A percentile compares a stretch with the other conserved stretches of the same genome.
These are phyloP conservation scores for Lutra lutra DNA, from an alignment of 2,797 vertebrate species.

Conservation along the genomic window DNA sequence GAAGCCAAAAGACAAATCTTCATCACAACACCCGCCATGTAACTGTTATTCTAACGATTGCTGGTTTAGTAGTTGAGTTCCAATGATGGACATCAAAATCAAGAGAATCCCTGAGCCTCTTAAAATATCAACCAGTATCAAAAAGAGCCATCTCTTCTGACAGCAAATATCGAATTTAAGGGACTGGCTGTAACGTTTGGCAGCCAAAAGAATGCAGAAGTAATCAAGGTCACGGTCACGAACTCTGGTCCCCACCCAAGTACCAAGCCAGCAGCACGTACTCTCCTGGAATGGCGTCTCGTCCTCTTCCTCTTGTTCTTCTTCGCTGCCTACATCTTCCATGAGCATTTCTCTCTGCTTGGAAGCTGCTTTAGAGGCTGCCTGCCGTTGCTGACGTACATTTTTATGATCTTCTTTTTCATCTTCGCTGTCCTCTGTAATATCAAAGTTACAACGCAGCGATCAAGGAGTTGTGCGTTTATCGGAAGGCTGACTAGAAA, in stretches of 20 bases:
- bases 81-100: not conserved
- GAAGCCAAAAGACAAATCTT: not conserved
- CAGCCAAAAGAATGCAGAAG: not conserved
- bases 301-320: constrained; percentile 95
- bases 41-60: not conserved
- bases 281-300: constrained; percentile 93
- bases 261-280: constrained; percentile 84
- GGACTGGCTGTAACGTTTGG: not conserved
- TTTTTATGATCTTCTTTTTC: constrained; percentile 96
- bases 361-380: constrained; percentile 97
- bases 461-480: not conserved
- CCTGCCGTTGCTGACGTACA: constrained; percentile 96
- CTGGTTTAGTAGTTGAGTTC: not conserved
- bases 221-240: not conserved
- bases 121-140: not conserved
- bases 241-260: not conserved
- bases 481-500: not conserved
- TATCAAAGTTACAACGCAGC: constrained; percentile 54
- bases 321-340: constrained; percentile 96
- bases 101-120: not conserved
- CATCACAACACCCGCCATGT: not conserved
- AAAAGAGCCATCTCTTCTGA: not conserved
- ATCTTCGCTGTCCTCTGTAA: constrained; percentile 96
- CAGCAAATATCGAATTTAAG: not conserved
- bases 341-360: constrained; percentile 98